Base-by-base conservation (phyloP, 92 coral and sea anemone species). In the Epizoanthus scotinus region DNA sequence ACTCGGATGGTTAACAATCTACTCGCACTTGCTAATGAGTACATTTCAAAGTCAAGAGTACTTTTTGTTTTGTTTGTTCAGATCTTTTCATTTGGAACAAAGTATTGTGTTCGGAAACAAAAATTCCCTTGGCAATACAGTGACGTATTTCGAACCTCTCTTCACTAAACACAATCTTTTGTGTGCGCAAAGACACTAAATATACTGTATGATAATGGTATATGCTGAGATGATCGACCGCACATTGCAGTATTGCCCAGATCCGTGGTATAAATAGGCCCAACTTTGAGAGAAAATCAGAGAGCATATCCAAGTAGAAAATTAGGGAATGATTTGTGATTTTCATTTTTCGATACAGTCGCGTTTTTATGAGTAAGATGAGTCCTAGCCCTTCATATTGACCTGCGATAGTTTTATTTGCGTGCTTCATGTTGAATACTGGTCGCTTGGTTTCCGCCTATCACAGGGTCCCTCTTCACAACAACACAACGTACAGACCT, bases 1-100 rank as follows among this genome's bases (percentile, higher is more conserved):
- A 58, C 67, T 63, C 40, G 40, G 50, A 18, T 13, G 29, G 9
- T 12, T 21, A n/a, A 75, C 81, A 75, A 59, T 75, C 61, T 36
- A 19, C 29, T 18, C 38, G 54, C 65, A 55, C 25, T 13, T 57
- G 26, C 67, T 75, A 59, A 36, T 55, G 50, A 75, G 81, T 75
- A 59, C 58, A 75, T 75, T 75, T n/a, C 81, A 10, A 58, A 75
- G 59, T 75, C 81, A 74, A 57, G 54, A 75, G 81, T 75, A 75
- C 68, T 59, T 38, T 75, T 59, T 5, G 19, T 26, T 59, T 21
- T 31, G 19, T 75, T 75, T 75, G 81, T 75, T 60, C 57, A 12
- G 67, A 58, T 22, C 56, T 58, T 38, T 59, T 75, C 81, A 59
- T 58, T 59, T 75, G 81, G 81, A 75, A 75, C 81, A 26, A 24